Base-by-base conservation (phyloP, 1,140 invertebrate genomes). In the Centruroides sculpturatus region DNA sequence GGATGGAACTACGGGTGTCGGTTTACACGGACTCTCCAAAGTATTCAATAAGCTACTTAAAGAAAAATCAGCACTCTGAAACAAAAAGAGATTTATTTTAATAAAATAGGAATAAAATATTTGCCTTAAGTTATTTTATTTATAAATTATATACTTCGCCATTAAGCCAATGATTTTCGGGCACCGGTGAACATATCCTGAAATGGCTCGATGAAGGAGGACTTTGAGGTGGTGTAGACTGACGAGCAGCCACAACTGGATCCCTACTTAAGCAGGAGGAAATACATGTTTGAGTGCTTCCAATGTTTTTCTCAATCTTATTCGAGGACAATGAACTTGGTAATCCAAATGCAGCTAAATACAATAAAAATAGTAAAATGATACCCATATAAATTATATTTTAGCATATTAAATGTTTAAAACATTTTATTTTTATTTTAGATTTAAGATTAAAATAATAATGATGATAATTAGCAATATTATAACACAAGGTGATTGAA, bases 21-120 rank as follows among this genome's bases (percentile, higher is more conserved):
- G 60, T 58, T 62, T 64, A 34, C 47, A 60, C 41, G 60, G 62
- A 47, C 62, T 64, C 56, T 64, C 65, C 46, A 66, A 61, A 12
- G 62, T 53, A 48, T 66, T 64, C 50, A 66, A 57, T 12, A 66
- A 64, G 51, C 61, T 64, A 57, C 62, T 66, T 23, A 66, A 47
- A 48, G 65, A 66, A 23, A 66, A 47, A 47, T 66, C 65, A 13
- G 57, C 59, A 54, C 62, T 58, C 65, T 66, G 47, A 34, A 66
- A 62, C 50, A 46, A 47, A 3, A 49, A 60, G 53, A 57, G 3
- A 59, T 12, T 57, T n/a, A 35, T n/a, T 51, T 51, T 11, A 49
- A 49, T 49, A 49, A 49, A 49, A 49, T 49, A 1, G 48, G 48
- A 10, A 49, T 49, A 49, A 49, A 49, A 49, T 49, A 49, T 49